Evolutionary conservation across 2,888 invertebrate genomes (phyloP).

Genomic region (Oeneis ivallda): DNA sequence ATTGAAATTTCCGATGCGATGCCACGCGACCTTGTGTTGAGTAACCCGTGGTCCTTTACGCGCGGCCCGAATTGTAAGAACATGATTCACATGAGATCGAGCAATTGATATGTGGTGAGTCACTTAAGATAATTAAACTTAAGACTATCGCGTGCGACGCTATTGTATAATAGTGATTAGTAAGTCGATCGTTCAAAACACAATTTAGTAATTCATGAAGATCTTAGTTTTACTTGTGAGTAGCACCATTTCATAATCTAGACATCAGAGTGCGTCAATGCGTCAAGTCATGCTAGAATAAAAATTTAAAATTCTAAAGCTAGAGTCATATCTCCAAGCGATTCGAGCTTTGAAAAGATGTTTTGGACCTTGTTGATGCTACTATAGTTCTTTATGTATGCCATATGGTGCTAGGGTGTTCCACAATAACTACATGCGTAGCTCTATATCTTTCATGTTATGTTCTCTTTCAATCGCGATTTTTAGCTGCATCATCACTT

Average conservation of each 20-base stretch:
- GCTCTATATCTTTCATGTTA: too few species aligned
- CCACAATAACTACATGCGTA: too few species aligned
- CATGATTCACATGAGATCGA: slow-evolving; percentile 58
- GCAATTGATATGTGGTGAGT: slow-evolving; percentile 57
- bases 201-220: background rate
- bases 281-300: background rate
- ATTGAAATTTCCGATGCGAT: slow-evolving; percentile 58
- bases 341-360: background rate
- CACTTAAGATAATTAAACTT: slow-evolving; percentile 43
- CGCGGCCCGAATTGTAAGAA: slow-evolving; percentile 61
- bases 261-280: background rate
- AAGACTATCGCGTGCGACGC: slow-evolving; percentile 37
- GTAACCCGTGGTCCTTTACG: slow-evolving; percentile 48
- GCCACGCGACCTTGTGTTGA: slow-evolving; percentile 49
- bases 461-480: too few species aligned
- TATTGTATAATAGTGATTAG: slow-evolving; percentile 32
- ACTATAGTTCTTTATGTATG: too few species aligned
- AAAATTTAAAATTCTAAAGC: too few species aligned
- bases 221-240: background rate
- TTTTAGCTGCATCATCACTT: too few species aligned
- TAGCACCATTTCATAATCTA: background rate
- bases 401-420: too few species aligned
- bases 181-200: slow-evolving; percentile 5
- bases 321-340: background rate
- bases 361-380: too few species aligned